Evolutionary conservation across 2,888 invertebrate species (phyloP), one percentile per base, ranked within the genome.

Genomic region (Dynastes tityus): DNA sequence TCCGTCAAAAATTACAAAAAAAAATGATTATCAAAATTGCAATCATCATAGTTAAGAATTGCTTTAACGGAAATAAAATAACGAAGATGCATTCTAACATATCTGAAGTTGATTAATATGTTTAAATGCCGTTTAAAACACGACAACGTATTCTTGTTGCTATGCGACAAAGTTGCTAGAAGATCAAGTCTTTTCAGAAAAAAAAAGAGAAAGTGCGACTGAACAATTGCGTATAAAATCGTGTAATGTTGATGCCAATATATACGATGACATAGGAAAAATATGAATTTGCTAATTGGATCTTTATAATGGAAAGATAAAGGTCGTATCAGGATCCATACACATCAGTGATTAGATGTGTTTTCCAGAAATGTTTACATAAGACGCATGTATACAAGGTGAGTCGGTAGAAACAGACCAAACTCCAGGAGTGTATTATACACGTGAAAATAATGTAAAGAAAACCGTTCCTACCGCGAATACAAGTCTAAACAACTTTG

Each of bases 131-230:
- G 45, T 8, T 45, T 11, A 45, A 45, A 8, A 11, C 4, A 63
- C 61, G 27, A 29, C 27, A 61, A 11, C 4, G 13, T 32, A 63
- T 63, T 63, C 51, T 29, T 68, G 68, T 68, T 68, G 68, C 68
- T 68, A 68, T 11, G 68, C 68, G 68, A 51, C 29, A 68, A 29
- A 68, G 29, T 29, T 27, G 29, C 22, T 27, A 27, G 51, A 68
- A 22, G 51, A 68, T 68, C 68, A 65, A 40, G 13, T 51, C 11
- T 68, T 63, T 68, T 11, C 37, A 45, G 32, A 16, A 51, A 68
- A 68, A 68, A 68, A 68, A 68, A 68, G 68, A 68, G 68, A 68
- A 68, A 68, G 68, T 68, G 49, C 45, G 65, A 67, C 6, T 45
- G 8, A 67, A 45, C 29, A 27, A n/a, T 49, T 65, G 51, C 32